phyloP scores from a whole-genome alignment of 2,888 invertebrate species.

The Nymphalis polychloros region DNA sequence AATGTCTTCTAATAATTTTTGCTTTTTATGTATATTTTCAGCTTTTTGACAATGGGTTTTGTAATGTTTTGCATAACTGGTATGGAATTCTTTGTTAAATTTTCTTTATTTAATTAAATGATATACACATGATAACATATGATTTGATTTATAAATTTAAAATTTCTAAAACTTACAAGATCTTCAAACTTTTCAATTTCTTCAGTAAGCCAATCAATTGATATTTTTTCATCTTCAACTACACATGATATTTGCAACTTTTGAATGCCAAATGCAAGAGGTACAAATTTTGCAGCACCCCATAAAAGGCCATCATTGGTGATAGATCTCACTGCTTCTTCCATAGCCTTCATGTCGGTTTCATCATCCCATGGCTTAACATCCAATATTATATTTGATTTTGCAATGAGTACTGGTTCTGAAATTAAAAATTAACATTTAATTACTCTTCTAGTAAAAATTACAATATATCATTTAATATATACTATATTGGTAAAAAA shows the following conservation, averaged over 20 bases:
- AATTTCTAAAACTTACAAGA: slow-evolving; percentile 79
- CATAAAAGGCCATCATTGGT: slow-evolving; percentile 93
- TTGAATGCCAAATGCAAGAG: slow-evolving; percentile 94
- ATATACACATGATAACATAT: too few relatives aligned
- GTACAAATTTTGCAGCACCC: slow-evolving; percentile 96
- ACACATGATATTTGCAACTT: slow-evolving; percentile 96
- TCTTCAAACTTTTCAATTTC: slow-evolving; percentile 92
- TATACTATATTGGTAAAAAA: too few relatives aligned
- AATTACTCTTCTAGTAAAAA: too few relatives aligned
- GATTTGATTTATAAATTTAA: too few relatives aligned
- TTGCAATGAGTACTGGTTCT: slow-evolving; percentile 94
- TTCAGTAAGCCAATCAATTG: slow-evolving; percentile 93
- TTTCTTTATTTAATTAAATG: too few relatives aligned
- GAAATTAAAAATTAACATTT: slow-evolving; percentile 35
- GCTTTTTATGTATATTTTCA: too few relatives aligned
- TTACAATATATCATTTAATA: too few relatives aligned
- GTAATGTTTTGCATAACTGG: too few relatives aligned
- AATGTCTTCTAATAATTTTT: neutral
- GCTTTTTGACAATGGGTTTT: too few relatives aligned
- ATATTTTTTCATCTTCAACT: slow-evolving; percentile 98
- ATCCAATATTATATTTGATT: slow-evolving; percentile 96
- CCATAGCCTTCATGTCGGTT: slow-evolving; percentile 94
- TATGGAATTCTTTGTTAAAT: too few relatives aligned
- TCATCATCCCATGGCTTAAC: slow-evolving; percentile 97
- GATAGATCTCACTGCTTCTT: slow-evolving; percentile 89